Evolutionary conservation across 2,113 vertebrate genomes (phyloP).

Genomic region (Gadus macrocephalus): DNA sequence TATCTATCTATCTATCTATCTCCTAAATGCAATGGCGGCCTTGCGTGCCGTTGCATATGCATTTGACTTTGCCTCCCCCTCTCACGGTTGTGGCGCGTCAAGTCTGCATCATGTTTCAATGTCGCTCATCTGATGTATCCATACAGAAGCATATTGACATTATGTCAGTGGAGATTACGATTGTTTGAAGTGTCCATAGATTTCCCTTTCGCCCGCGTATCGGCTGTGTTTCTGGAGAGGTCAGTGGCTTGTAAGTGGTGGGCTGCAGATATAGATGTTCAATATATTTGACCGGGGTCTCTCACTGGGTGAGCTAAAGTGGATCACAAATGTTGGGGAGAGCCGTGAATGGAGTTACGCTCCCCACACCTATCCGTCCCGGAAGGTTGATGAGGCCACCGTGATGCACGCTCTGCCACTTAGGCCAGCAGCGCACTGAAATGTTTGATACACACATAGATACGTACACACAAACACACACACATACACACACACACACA

Average conservation of each 20-base stretch:
- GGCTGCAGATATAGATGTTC: slow-evolving; percentile 60
- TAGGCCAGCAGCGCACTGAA: too few species aligned
- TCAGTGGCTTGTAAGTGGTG: slow-evolving; percentile 41
- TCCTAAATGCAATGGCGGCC: too few species aligned
- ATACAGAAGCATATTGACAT: slow-evolving; percentile 61
- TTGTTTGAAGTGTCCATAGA: slow-evolving; percentile 67
- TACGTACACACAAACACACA: too few species aligned
- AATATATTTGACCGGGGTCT: slow-evolving; percentile 54
- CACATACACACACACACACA: too few species aligned
- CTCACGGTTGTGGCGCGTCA: slow-evolving; percentile 9
- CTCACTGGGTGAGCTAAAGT: slow-evolving; percentile 52
- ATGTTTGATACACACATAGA: neutral
- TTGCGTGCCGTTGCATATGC: too few species aligned
- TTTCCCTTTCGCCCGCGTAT: slow-evolving; percentile 56
- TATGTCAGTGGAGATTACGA: slow-evolving; percentile 61
- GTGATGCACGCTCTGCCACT: neutral
- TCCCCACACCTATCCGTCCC: slow-evolving; percentile 13
- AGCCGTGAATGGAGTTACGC: slow-evolving; percentile 48
- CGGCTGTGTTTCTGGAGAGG: slow-evolving; percentile 54
- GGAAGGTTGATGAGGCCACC: slow-evolving; percentile 19
- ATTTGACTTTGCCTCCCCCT: too few species aligned
- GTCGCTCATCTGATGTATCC: slow-evolving; percentile 53
- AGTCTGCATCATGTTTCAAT: slow-evolving; percentile 33
- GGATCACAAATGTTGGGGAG: slow-evolving; percentile 51
- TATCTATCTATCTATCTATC: neutral